These are phyloP conservation scores for Hystrix cristata DNA, from an alignment of 2,113 vertebrate genomes.

Conservation along the genomic window DNA sequence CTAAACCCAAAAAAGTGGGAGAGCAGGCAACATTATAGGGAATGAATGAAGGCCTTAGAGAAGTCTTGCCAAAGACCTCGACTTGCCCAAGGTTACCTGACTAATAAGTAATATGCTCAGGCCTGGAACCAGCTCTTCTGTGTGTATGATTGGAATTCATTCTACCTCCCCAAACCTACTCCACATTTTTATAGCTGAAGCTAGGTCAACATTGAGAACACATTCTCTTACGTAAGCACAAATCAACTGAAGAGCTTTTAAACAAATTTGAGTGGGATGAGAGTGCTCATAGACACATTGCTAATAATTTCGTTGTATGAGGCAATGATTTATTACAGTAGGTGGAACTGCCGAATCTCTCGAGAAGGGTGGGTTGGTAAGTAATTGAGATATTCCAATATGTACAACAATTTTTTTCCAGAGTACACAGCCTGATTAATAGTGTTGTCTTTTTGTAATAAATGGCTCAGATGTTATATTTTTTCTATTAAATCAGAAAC, in stretches of 20 bases:
- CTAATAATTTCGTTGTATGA: constrained; percentile 57
- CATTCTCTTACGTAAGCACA: constrained; percentile 46
- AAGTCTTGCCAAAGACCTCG: background rate
- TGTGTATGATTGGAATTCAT: constrained; percentile 23
- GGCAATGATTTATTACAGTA: constrained; percentile 53
- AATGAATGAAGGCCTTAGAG: background rate
- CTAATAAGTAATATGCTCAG: background rate
- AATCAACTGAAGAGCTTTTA: constrained; percentile 39
- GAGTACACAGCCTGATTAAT: constrained; percentile 74
- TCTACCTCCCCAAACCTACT: background rate
- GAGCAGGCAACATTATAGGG: background rate
- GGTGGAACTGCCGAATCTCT: constrained; percentile 53
- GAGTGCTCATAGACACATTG: background rate
- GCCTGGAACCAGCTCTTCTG: background rate
- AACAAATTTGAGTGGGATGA: constrained; percentile 47
- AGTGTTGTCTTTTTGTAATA: constrained; percentile 79
- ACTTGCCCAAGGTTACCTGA: background rate
- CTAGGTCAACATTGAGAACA: constrained; percentile 16
- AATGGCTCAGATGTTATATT: constrained; percentile 73
- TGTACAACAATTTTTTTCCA: constrained; percentile 71
- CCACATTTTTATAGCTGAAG: constrained; percentile 7
- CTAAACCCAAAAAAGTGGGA: background rate
- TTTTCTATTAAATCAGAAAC: constrained; percentile 70
- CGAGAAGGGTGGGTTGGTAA: constrained; percentile 13
- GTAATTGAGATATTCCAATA: constrained; percentile 76